Base-by-base conservation (phyloP, 1,140 invertebrate species). In the Aphidius gifuensis region DNA sequence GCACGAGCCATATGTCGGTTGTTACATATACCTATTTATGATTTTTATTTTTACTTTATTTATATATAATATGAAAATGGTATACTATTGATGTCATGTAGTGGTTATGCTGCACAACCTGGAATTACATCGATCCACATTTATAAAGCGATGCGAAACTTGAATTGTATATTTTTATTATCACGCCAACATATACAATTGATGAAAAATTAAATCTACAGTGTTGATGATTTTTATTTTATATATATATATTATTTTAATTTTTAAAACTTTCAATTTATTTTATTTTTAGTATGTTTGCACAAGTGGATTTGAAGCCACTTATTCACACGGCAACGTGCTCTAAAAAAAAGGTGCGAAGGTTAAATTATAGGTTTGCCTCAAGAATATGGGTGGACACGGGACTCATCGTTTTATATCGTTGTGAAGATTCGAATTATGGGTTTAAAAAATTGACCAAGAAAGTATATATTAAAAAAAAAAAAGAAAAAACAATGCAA, bases 1-100 rank as follows among this genome's bases (percentile, higher is more conserved):
- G 58, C 65, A 64, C 68, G 62, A 68, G 63, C 68, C 68, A 69
- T 67, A 69, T 69, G 65, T 67, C 66, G 61, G 49, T 60, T 48
- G 39, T 11, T 43, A 9, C 32, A 40, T 40, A 44, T 32, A 8
- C 7, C 53, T 21, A 38, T 55, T n/a, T 7, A 40, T 55, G 53
- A 55, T 42, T 40, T 40, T 40, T 32, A 32, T 32, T 48, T 38
- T 49, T 9, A 50, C 45, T 53, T 49, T 40, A 9, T 44, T 60
- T 9, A 42, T 11, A 44, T 8, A 45, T 49, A 11, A 32, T 50
- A 16, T 16, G 16, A 16, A 16, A 16, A 16, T 16, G 40, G 4
- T 23, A 55, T n/a, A 40, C n/a, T 55, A 48, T 60, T 60, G 23
- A 32, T 32, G 58, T 58, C 62, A 57, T 63, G 61, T 55, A 58